Base-by-base conservation (phyloP, 2,797 vertebrate genomes). In the Echiichthys vipera region DNA sequence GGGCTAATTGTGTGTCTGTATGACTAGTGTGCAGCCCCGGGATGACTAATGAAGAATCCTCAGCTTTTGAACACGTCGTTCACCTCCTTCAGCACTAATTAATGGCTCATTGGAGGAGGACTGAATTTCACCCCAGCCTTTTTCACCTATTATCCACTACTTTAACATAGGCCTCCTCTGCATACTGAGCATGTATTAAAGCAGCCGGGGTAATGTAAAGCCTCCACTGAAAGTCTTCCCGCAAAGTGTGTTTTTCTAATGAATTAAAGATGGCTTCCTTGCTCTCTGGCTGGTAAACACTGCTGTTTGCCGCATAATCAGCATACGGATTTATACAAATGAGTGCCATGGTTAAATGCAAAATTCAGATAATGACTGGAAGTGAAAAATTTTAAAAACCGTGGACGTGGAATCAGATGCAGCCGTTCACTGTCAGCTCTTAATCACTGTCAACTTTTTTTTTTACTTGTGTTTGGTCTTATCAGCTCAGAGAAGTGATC, bases 221-320 rank as follows among this genome's bases (percentile, higher is more conserved):
- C 85, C 86, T 89, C 80, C 65, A 49, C 89, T 83, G 71, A 91
- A 92, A 85, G 89, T 91, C 86, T 89, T 93, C 79, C 84, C 59
- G 72, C 82, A 85, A 93, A 93, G 84, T 92, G 82, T 91, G 90
- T 92, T 94, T 94, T 94, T 90, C 92, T 93, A 93, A 95, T 94
- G 92, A 94, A 95, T 95, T 94, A 95, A 95, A 94, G 90, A 95
- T 93, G 88, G 89, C 89, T 93, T 91, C 87, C 87, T 82, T 83
- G 80, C 83, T 87, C 81, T 73, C 81, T 83, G 84, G 82, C 83
- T 91, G 85, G 87, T 94, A 93, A 94, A 94, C 92, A 94, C 84
- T 76, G 84, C 88, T 65, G 84, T 88, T 90, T 89, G 85, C 92
- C 53, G 81, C 91, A 92, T 93, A 89, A 94, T 94, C 91, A 92